Conservation (phyloP, 2,888 invertebrate species). For the Liopterus haemorrhoidalis region DNA sequence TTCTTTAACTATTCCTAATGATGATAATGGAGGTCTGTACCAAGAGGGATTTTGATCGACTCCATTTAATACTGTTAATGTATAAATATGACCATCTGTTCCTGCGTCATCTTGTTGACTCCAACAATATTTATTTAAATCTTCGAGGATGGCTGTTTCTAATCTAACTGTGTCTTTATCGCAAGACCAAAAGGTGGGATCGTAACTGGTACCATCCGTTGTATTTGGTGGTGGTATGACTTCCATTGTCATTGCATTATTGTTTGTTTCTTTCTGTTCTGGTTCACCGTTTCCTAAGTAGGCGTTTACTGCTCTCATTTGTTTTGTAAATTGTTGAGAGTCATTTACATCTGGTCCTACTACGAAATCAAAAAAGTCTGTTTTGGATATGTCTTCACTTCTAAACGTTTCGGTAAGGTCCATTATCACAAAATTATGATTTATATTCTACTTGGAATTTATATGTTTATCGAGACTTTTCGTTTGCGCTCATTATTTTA, state of each 20-base stretch:
- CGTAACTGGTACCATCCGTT: constrained; percentile 42
- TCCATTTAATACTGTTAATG: constrained; percentile 77
- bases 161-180: constrained; percentile 68
- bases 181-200: constrained; percentile 57
- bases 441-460: no score
- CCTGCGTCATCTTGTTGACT: constrained; percentile 55
- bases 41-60: constrained; percentile 50
- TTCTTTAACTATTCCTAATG: constrained; percentile 57
- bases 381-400: constrained; percentile 77
- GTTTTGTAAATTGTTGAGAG: constrained; percentile 60
- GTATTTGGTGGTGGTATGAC: constrained; percentile 44
- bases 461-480: no score
- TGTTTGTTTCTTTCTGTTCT: constrained; percentile 54
- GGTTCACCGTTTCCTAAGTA: constrained; percentile 53
- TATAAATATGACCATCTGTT: constrained; percentile 77
- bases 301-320: constrained; percentile 63
- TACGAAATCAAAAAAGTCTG: constrained; percentile 85
- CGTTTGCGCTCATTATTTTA: no score
- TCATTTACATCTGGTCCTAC: constrained; percentile 72
- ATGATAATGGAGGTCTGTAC: constrained; percentile 57
- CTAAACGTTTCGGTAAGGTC: constrained; percentile 76
- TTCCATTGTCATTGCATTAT: constrained; percentile 45
- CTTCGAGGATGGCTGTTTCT: constrained; percentile 72
- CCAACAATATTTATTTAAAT: constrained; percentile 81
- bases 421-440: constrained; percentile 67